phyloP scores from a whole-genome alignment of 2,113 vertebrate genomes.

The Poecilia latipinna region DNA sequence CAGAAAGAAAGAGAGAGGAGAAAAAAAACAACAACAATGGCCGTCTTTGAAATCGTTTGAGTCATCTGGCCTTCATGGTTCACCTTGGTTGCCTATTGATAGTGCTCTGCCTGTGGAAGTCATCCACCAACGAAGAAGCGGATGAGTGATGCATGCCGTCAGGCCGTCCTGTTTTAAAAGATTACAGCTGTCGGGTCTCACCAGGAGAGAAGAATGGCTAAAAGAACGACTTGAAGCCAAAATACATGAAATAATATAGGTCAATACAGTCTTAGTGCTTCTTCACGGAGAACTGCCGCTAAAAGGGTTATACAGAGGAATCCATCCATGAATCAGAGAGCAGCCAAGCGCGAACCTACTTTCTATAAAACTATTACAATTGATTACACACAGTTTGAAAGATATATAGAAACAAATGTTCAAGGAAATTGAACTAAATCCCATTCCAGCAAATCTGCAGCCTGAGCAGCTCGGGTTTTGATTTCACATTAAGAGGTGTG shows the following conservation, averaged over 20 bases:
- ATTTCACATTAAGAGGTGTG: constrained; percentile 1
- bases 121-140: constrained; percentile 1
- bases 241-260: constrained; percentile 60
- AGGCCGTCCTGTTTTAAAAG: constrained; percentile 31
- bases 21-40: constrained; percentile 4
- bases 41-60: constrained; percentile 2
- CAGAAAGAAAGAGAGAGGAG: background rate
- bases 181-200: constrained; percentile 44
- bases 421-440: background rate
- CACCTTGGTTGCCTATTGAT: constrained; percentile 53
- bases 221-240: constrained; percentile 21
- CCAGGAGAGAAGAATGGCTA: constrained; percentile 13
- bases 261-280: constrained; percentile 54
- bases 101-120: constrained; percentile 9
- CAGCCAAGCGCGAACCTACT: constrained; percentile 16
- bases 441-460: background rate
- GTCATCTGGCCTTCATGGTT: constrained; percentile 19
- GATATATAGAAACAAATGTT: constrained; percentile 4
- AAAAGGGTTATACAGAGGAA: constrained; percentile 35
- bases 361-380: constrained; percentile 5
- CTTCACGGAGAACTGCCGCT: constrained; percentile 34
- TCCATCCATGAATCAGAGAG: constrained; percentile 35
- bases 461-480: background rate
- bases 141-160: constrained; percentile 14
- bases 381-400: constrained; percentile 19